A percentile compares a stretch with the other conserved stretches of the same genome.
These are phyloP conservation scores for Galerucella calmariensis DNA, from an alignment of 2,888 invertebrate species.

Conservation along the genomic window DNA sequence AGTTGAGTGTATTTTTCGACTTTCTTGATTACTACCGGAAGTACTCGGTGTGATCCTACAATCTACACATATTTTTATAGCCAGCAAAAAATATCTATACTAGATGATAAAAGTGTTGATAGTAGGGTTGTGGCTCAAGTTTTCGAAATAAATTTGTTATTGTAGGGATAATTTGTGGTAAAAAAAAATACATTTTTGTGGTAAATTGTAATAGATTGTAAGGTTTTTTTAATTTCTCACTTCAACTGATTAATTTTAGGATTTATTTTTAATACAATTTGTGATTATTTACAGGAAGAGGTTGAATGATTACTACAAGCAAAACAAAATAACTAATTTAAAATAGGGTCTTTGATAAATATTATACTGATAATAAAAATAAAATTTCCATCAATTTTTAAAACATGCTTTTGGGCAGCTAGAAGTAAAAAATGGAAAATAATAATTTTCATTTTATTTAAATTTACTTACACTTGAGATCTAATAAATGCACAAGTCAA, in stretches of 20 bases:
- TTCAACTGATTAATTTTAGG: neutral
- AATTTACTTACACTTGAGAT: too few species aligned
- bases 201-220: neutral
- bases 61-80: neutral
- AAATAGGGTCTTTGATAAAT: neutral
- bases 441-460: neutral
- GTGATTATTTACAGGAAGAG: constrained; percentile 17
- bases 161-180: neutral
- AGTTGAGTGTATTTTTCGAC: too few species aligned
- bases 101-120: neutral
- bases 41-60: too few species aligned
- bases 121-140: neutral
- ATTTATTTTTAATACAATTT: neutral
- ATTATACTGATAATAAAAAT: neutral
- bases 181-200: neutral
- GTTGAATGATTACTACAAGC: constrained; percentile 11
- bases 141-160: neutral
- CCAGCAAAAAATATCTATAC: neutral
- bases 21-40: too few species aligned
- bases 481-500: too few species aligned
- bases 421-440: neutral
- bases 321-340: constrained; percentile 8
- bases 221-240: neutral
- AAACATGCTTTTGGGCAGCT: neutral
- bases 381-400: neutral